Evolutionary conservation across 2,113 vertebrate species (phyloP).

Genomic region (Todiramphus chloris): DNA sequence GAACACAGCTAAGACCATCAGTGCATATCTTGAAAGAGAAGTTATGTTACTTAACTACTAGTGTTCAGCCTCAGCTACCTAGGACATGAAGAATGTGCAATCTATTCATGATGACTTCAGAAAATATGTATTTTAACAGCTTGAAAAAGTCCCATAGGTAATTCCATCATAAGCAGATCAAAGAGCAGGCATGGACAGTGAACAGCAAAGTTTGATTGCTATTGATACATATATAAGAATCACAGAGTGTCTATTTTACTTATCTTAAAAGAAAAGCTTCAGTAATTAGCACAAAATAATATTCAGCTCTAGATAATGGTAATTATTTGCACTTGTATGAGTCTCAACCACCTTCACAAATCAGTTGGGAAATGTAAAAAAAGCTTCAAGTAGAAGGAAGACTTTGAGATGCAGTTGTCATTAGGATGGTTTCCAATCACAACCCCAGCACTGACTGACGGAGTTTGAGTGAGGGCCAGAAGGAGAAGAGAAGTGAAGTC

Average conservation of each 20-base stretch:
- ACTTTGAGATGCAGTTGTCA: not conserved
- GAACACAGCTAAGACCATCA: not conserved
- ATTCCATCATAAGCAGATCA: not conserved
- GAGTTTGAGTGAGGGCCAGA: rapidly evolving
- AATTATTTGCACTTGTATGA: not conserved
- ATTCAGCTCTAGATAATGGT: not conserved
- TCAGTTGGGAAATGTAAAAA: not conserved
- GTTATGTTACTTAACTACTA: not conserved
- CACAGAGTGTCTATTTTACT: not conserved
- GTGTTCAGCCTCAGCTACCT: not conserved
- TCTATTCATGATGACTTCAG: not conserved
- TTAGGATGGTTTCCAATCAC: not conserved
- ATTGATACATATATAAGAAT: not conserved
- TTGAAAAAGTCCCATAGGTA: not conserved
- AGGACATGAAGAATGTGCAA: not conserved
- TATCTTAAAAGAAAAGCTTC: not conserved
- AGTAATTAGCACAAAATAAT: conserved; percentile 1
- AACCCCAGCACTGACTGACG: not conserved
- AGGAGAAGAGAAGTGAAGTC: not conserved
- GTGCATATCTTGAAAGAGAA: not conserved
- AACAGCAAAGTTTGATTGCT: not conserved
- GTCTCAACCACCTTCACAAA: not conserved
- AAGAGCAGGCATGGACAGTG: not conserved
- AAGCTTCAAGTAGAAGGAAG: not conserved
- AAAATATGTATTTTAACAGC: not conserved